A percentile compares a stretch with the other conserved stretches of the same genome.
Evolutionary conservation across 2,113 vertebrate species (phyloP).

Genomic region (Oreochromis spilurus): DNA sequence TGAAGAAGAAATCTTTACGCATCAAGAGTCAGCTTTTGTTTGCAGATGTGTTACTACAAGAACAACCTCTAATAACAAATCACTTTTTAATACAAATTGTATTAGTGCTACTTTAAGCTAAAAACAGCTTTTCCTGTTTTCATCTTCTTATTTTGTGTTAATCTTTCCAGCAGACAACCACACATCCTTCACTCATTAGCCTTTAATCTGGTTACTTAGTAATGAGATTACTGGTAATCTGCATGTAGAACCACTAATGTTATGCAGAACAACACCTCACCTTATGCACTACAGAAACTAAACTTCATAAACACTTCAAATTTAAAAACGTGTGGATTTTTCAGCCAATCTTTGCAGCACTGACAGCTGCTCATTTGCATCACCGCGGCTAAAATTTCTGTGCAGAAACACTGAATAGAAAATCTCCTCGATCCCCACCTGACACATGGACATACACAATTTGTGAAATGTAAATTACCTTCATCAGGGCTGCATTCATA

Average conservation of each 20-base stretch:
- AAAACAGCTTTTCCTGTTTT: background rate
- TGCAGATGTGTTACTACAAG: background rate
- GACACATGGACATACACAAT: background rate
- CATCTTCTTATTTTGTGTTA: background rate
- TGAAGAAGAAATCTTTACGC: background rate
- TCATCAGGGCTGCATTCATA: background rate
- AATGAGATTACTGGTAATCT: background rate
- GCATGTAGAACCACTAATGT: background rate
- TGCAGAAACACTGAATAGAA: background rate
- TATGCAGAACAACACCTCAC: background rate
- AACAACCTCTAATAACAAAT: background rate
- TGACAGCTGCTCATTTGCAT: constrained; percentile 20
- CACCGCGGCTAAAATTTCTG: background rate
- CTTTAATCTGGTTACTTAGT: background rate
- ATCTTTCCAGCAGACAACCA: background rate
- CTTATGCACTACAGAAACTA: background rate
- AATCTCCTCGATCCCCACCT: background rate
- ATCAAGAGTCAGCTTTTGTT: background rate
- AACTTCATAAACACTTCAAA: background rate
- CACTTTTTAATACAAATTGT: background rate
- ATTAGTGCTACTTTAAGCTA: background rate
- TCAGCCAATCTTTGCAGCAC: background rate
- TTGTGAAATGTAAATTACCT: background rate
- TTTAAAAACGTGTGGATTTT: background rate
- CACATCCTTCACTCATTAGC: background rate